Evolutionary conservation across 2,797 vertebrate species (phyloP), one percentile per base, ranked within the genome.

Genomic region (Tenualosa thibaudeaui): DNA sequence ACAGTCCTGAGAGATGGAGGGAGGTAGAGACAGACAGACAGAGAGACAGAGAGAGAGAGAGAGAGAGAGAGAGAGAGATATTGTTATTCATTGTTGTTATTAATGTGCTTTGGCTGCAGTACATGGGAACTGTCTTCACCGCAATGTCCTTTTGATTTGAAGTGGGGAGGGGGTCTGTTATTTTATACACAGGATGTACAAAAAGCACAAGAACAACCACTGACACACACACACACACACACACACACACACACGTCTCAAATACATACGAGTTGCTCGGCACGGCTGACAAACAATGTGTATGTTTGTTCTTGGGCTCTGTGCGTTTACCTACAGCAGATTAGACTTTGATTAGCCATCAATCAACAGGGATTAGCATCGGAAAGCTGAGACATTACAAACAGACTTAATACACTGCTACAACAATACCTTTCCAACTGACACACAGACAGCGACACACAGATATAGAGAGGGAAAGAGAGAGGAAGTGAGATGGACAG

Each of bases 1-100:
- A 81, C 98, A 99, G 90, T 99, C 98, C 98, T 99, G 93, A 84
- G 54, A 81, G 12, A 50, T 81, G 86, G 71, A 46, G 5, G 19
- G 71, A 46, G 68, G 12, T 26, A 53, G 51, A 9, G 71, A 85
- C 15, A 58, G n/a, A 43, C 2, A 17, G 31, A n/a, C 12, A 68
- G 26, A 31, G 1, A 68, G 46, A 49, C 4, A 49, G 62, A 68
- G 26, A 31, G 62, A 31, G 31, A 71, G 65, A 17, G 65, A 84
- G 22, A 13, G 19, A 68, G 6, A 26, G n/a, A 26, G 62, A 26
- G 62, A n/a, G 62, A 68, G 62, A 17, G 31, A 81, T 1, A 49
- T 49, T 51, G 40, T 22, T 22, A 51, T 75, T 75, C 40, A 58
- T 78, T 40, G 46, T 9, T 46, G 46, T 46, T 22, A 78, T 43